phyloP scores from a whole-genome alignment of 2,888 invertebrate species.

The Eupithecia pulchellata region DNA sequence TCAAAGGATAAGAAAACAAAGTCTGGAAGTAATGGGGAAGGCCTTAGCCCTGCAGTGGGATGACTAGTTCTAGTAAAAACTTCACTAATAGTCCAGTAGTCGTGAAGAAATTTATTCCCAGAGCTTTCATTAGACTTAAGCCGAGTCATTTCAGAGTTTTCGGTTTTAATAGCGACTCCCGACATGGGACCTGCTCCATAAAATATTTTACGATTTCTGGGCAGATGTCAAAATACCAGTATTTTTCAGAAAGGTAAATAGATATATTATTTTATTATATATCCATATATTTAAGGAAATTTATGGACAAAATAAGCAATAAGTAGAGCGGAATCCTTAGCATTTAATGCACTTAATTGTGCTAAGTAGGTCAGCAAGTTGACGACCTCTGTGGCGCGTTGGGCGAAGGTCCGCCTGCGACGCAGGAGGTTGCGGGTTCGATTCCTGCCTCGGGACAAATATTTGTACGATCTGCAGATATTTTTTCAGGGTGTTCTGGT shows the following conservation, averaged over 20 bases:
- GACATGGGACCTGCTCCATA: neutral
- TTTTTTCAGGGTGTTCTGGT: too few species aligned
- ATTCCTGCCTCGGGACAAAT: too few species aligned
- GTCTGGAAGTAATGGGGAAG: neutral
- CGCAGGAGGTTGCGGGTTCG: too few species aligned
- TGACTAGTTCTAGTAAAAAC: neutral
- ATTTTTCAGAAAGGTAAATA: neutral
- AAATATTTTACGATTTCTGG: slow-evolving; percentile 1
- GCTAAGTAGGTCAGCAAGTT: neutral
- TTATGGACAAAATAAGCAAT: neutral
- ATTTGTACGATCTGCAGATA: too few species aligned
- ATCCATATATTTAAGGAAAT: neutral
- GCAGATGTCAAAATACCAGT: neutral
- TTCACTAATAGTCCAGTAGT: neutral
- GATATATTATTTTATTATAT: neutral
- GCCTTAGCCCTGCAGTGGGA: too few species aligned
- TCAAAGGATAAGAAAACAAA: too few species aligned
- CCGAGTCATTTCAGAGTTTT: neutral
- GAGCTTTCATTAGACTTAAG: neutral
- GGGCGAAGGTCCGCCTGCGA: too few species aligned
- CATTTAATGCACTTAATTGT: neutral
- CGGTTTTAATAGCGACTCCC: neutral
- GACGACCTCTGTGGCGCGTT: too few species aligned
- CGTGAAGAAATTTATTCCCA: neutral
- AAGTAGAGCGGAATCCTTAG: neutral